Evolutionary conservation across 1,140 invertebrate species (phyloP), one percentile per base, ranked within the genome.

Genomic region (Heterodera carotae): DNA sequence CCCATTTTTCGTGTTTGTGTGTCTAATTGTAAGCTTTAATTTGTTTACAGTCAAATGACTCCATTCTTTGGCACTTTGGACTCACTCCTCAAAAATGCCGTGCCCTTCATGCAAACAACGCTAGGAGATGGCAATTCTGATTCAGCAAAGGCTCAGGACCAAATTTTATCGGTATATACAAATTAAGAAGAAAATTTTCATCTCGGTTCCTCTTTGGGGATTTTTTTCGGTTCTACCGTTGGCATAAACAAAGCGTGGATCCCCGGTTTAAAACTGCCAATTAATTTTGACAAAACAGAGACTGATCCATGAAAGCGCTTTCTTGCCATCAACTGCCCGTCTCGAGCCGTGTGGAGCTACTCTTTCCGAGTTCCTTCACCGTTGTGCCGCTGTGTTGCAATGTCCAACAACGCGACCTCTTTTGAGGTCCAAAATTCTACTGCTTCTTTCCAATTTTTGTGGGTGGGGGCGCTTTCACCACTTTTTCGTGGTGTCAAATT

Each of bases 381-480:
- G 76, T 12, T 76, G 75, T 67, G 73, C 71, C 36, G 34, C 18
- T 7, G 22, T 76, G 33, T 29, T 76, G 10, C 22, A 2, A 2
- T 18, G 31, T 48, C 62, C 76, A 31, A 36, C 33, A 5, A 79
- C 76, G n/a, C 33, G 48, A 29, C 48, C 53, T 22, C 53, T 69
- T 22, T 33, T 66, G 34, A n/a, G 78, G 62, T 80, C 77, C 31
- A 78, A 72, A 60, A 67, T 79, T 43, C 29, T 53, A 29, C 76
- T 79, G 18, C 48, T 81, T 25, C 56, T 79, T 34, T 79, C 69
- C 48, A 79, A 79, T 80, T 29, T 79, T 53, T 60, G 78, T 78
- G 56, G 36, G 77, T 66, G 33, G 29, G 33, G 62, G 62, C 33
- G 12, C 2, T 66, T 66, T 1, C 12, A 66, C 7, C 62, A 66